Conservation (phyloP, 2,113 vertebrate genomes). For the Gallinago paraguaiae region DNA sequence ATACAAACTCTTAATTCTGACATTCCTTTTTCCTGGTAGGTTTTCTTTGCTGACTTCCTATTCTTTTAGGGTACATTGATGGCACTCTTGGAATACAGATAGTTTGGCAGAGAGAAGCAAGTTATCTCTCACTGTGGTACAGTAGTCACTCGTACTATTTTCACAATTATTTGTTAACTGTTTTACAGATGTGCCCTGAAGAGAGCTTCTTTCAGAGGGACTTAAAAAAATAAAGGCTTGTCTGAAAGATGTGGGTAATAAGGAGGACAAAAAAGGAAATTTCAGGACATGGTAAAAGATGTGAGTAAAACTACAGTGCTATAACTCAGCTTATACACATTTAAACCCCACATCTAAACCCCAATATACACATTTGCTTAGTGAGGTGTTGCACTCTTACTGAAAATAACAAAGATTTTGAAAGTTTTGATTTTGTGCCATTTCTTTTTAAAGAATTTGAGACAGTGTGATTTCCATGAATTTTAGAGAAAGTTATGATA, state of each 20-base stretch:
- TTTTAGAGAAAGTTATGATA: not conserved
- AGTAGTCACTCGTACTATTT: not conserved
- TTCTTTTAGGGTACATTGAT: not conserved
- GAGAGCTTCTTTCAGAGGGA: not conserved
- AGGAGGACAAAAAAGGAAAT: not conserved
- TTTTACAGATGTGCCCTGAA: not conserved
- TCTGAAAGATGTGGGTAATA: not conserved
- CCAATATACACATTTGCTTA: not conserved
- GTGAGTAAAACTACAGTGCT: not conserved
- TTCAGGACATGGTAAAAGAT: not conserved
- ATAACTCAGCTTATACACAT: not conserved
- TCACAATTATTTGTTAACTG: not conserved
- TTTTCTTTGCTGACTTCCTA: not conserved
- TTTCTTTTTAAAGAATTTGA: not conserved
- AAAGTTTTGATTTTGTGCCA: not conserved
- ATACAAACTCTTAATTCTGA: not conserved
- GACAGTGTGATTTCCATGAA: not conserved
- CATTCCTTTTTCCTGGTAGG: not conserved
- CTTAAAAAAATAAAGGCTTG: fast-evolving
- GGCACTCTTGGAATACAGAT: not conserved
- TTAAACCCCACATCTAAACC: not conserved
- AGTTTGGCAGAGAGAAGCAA: not conserved
- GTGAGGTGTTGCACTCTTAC: not conserved
- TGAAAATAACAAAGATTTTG: not conserved
- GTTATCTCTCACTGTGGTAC: not conserved